Evolutionary conservation across 2,113 vertebrate genomes (phyloP).

Genomic region (Gallinago media): DNA sequence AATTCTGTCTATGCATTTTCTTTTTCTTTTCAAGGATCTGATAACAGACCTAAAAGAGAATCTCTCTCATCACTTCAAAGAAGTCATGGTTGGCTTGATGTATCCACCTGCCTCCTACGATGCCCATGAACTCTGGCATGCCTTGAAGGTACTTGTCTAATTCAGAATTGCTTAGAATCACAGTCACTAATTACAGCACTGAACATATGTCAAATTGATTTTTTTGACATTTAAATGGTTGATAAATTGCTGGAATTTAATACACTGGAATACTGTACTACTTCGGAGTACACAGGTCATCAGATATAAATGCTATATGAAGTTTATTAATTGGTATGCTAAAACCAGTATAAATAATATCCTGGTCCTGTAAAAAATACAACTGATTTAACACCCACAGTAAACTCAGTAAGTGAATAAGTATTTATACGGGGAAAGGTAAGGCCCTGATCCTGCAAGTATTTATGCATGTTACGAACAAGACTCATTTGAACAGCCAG

Average conservation of each 20-base stretch:
- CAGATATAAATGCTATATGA: not conserved
- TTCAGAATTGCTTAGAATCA: not conserved
- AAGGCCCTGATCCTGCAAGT: not conserved
- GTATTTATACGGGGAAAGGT: not conserved
- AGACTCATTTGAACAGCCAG: not conserved
- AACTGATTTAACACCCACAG: not conserved
- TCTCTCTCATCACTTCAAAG: slow-evolving; percentile 82
- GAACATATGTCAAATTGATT: not conserved
- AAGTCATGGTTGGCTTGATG: slow-evolving; percentile 83
- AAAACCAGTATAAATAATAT: not conserved
- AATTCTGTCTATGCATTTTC: not conserved
- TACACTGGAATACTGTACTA: not conserved
- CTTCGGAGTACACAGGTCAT: not conserved
- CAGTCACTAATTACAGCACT: not conserved
- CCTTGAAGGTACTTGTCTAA: slow-evolving; percentile 78
- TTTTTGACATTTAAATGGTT: not conserved
- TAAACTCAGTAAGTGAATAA: not conserved
- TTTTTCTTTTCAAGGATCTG: slow-evolving; percentile 71
- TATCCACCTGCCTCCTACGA: slow-evolving; percentile 78
- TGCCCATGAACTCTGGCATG: slow-evolving; percentile 83
- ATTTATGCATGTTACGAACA: not conserved
- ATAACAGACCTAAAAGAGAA: slow-evolving; percentile 76
- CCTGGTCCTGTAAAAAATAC: not conserved
- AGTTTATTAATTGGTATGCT: not conserved
- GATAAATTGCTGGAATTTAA: not conserved